A percentile compares a stretch with the other conserved stretches of the same genome.
phyloP scores from a whole-genome alignment of 2,113 vertebrate genomes.

The Bagarius yarrelli region DNA sequence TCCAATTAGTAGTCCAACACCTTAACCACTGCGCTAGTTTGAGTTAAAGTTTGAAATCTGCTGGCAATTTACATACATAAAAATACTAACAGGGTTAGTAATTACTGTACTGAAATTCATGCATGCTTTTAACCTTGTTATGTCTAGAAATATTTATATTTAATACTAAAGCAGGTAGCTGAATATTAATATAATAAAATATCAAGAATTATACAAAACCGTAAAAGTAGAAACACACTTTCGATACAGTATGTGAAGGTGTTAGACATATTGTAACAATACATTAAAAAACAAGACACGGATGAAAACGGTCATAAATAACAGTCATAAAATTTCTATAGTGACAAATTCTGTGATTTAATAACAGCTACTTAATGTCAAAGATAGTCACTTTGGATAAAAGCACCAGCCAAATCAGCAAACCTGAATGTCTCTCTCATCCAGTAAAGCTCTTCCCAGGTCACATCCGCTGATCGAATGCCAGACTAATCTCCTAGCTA shows the following conservation, averaged over 20 bases:
- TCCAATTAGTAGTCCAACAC: too few species aligned
- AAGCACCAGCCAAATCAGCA: background rate
- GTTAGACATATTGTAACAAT: background rate
- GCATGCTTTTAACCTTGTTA: too few species aligned
- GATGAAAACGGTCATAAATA: background rate
- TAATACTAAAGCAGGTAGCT: background rate
- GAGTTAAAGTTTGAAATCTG: too few species aligned
- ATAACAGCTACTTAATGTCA: background rate
- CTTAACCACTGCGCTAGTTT: too few species aligned
- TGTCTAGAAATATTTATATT: background rate
- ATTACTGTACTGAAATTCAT: too few species aligned
- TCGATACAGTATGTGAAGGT: background rate
- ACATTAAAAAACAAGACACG: background rate
- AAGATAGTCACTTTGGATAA: background rate
- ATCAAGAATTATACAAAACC: background rate
- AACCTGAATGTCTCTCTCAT: background rate
- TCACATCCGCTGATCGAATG: background rate
- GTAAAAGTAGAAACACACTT: background rate
- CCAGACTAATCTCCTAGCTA: conserved; percentile 37
- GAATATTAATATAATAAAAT: background rate
- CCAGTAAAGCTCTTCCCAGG: background rate
- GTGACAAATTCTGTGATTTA: background rate
- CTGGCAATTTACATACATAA: too few species aligned
- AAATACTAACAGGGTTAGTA: too few species aligned
- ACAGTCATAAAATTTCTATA: background rate